Evolutionary conservation across 2,113 vertebrate species (phyloP), one percentile per base, ranked within the genome.

Genomic region (Megalops atlanticus): DNA sequence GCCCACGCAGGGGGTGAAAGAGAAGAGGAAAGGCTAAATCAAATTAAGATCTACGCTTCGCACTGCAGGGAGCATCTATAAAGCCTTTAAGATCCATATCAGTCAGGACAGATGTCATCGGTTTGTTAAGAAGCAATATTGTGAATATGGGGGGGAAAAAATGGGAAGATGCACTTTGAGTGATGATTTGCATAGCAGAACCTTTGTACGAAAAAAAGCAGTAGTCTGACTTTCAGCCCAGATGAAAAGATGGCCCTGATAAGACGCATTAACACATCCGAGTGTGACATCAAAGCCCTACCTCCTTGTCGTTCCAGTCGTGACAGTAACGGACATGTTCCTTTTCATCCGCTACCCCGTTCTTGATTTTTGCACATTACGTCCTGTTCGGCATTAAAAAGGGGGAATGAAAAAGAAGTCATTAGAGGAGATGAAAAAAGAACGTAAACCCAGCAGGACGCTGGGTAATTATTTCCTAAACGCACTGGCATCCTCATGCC

Each of bases 351-450:
- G 94, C 91, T 90, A 97, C 94, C 96, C 96, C 96, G 91, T 93
- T 96, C 95, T 97, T 97, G 93, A 97, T 96, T 97, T n/a, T 97
- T 97, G 94, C 96, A 97, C 95, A 98, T 97, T 94, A 96, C 93
- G 39, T 98, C 98, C 97, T 99, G 94, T 39, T 86, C 88, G 91
- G 90, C 89, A 95, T 94, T 92, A 93, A 94, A 92, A 91, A n/a
- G n/a, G n/a, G 89, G 89, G 90, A 93, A 95, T 92, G 94, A 95
- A 94, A 94, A 91, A 92, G 95, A 92, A 95, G 89, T 94, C 92
- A 96, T 93, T 93, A 92, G 93, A 93, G 88, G 87, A 94, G 89
- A 93, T 94, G 91, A 93, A 94, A 93, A 64, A 90, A 93, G 92
- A 92, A 86, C 91, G 83, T 93, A 93, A 93, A 90, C 90, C 89